Conservation (phyloP, 2,797 vertebrate genomes). For the Gila robusta region DNA sequence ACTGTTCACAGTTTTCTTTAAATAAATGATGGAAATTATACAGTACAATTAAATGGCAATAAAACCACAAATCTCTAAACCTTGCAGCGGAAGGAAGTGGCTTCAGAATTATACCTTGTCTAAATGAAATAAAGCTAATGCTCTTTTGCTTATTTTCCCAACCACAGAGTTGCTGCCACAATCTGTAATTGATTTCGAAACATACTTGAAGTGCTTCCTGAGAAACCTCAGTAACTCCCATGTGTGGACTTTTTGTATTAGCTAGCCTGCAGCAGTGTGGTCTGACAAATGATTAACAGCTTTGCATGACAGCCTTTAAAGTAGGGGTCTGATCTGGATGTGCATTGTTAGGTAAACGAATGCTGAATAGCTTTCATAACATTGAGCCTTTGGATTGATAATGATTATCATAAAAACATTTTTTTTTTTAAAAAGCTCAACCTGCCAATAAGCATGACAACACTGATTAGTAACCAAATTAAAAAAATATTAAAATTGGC, state of each 20-base stretch:
- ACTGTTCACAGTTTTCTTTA: not conserved
- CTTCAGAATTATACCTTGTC: not conserved
- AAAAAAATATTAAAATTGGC: not conserved
- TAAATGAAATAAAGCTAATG: not conserved
- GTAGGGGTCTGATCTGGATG: slow-evolving; percentile 8
- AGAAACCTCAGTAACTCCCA: slow-evolving; percentile 21
- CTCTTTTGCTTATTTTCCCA: slow-evolving; percentile 1
- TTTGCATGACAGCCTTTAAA: slow-evolving; percentile 25
- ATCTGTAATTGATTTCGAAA: slow-evolving; percentile 25
- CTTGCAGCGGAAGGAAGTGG: not conserved
- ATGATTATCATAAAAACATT: not conserved
- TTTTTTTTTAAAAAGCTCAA: not conserved
- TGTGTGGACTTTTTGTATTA: slow-evolving; percentile 21
- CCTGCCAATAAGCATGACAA: not conserved
- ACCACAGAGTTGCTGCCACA: slow-evolving; percentile 20
- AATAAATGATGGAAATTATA: not conserved
- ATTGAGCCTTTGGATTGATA: not conserved
- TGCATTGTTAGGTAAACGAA: not conserved
- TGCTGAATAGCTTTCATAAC: not conserved
- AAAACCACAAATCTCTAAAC: not conserved
- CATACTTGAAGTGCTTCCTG: slow-evolving; percentile 14
- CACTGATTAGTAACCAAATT: not conserved
- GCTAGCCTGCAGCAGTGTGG: not conserved
- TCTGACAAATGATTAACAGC: slow-evolving; percentile 35
- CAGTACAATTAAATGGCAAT: not conserved